These are phyloP conservation scores for Scalopus aquaticus DNA, from an alignment of 2,113 vertebrate species.

Conservation along the genomic window DNA sequence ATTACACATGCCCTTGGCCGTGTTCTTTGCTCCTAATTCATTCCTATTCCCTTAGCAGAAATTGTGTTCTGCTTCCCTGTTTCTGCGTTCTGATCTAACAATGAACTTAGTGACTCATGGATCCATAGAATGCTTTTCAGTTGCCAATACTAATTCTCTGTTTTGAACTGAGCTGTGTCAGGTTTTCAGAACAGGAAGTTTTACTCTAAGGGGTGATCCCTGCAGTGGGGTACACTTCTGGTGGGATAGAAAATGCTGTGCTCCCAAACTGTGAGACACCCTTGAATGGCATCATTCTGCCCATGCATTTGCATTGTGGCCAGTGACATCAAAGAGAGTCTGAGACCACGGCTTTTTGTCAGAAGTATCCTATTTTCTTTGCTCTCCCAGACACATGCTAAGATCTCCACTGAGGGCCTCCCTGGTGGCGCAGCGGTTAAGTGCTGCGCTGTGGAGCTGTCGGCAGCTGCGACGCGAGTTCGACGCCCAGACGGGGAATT, in stretches of 20 bases:
- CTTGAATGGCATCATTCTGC: background rate
- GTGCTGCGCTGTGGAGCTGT: no score
- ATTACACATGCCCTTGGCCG: background rate
- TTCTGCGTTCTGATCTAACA: background rate
- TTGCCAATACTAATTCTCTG: constrained; percentile 40
- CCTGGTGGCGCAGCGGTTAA: no score
- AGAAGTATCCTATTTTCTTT: background rate
- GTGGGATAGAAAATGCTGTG: background rate
- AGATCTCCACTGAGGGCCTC: background rate
- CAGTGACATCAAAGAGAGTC: background rate
- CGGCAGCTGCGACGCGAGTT: no score
- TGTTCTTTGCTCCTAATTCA: background rate
- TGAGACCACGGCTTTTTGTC: background rate
- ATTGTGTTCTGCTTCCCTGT: background rate
- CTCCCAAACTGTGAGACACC: background rate
- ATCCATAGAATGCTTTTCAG: constrained; percentile 35
- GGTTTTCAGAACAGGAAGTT: constrained; percentile 30
- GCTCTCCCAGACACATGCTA: background rate
- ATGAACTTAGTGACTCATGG: background rate
- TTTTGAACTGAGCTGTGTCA: constrained; percentile 33
- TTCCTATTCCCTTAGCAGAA: constrained; percentile 1
- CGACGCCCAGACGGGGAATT: no score
- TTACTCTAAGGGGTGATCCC: constrained; percentile 21
- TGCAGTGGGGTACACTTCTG: background rate
- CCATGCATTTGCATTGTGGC: background rate